Conservation (phyloP, 2,888 invertebrate genomes). For the Cecidostiba fungosa region DNA sequence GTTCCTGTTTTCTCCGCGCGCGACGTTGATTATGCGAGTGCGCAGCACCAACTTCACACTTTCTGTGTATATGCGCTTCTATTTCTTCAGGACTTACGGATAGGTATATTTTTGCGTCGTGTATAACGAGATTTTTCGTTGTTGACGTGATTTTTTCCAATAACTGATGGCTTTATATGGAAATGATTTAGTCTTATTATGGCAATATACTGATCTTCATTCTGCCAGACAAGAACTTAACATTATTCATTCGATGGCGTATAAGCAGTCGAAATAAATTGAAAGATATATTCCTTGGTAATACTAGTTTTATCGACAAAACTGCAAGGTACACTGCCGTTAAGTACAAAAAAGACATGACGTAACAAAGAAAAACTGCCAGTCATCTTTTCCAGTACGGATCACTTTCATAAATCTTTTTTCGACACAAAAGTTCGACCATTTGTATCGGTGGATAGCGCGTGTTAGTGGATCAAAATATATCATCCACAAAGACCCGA, state of each 20-base stretch:
- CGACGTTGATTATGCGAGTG: constrained; percentile 26
- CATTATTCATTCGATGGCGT: too few species aligned
- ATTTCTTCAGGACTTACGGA: neutral
- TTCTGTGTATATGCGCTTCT: neutral
- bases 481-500: neutral
- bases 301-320: too few species aligned
- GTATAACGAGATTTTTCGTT: neutral
- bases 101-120: neutral
- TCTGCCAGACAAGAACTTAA: too few species aligned
- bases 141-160: neutral
- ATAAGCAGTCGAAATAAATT: too few species aligned
- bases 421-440: neutral
- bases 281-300: too few species aligned
- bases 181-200: too few species aligned
- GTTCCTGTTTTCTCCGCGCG: constrained; percentile 16
- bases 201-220: too few species aligned
- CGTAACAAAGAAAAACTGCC: neutral
- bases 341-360: too few species aligned
- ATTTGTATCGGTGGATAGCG: neutral
- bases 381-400: neutral
- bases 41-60: neutral
- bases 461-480: neutral
- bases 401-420: neutral
- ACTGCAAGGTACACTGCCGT: too few species aligned
- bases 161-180: too few species aligned